phyloP scores from a whole-genome alignment of 2,113 vertebrate genomes.

The Gnathonemus longibarbis region DNA sequence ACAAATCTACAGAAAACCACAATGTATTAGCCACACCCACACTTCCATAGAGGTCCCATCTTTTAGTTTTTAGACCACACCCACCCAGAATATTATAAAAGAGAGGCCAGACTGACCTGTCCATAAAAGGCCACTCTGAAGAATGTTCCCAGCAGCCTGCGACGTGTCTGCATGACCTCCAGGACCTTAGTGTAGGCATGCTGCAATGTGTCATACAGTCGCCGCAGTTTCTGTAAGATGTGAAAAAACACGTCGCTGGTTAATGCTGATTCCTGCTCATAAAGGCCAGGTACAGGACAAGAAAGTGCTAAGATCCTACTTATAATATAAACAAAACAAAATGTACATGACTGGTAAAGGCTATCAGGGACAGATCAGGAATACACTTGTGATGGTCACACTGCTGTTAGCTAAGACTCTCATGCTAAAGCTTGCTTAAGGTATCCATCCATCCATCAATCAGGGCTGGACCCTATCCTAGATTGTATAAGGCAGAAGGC shows the following conservation, averaged over 20 bases:
- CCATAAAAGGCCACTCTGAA: slow-evolving; percentile 95
- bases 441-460: background rate
- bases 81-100: background rate
- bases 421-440: background rate
- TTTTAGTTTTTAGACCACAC: background rate
- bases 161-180: slow-evolving; percentile 84
- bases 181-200: slow-evolving; percentile 89
- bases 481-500: background rate
- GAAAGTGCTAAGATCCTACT: background rate
- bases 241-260: slow-evolving; percentile 13
- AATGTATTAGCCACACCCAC: slow-evolving; percentile 30
- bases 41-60: slow-evolving; percentile 84
- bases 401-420: background rate
- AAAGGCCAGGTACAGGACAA: background rate
- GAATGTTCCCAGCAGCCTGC: slow-evolving; percentile 85
- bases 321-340: background rate
- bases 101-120: slow-evolving; percentile 53
- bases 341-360: background rate
- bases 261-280: background rate
- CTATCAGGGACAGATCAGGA: background rate
- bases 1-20: background rate
- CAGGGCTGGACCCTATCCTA: background rate
- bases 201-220: slow-evolving; percentile 85
- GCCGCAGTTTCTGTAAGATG: slow-evolving; percentile 79
- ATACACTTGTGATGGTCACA: background rate